Conservation (phyloP, 2,797 vertebrate species). For the Pangasius djambal region DNA sequence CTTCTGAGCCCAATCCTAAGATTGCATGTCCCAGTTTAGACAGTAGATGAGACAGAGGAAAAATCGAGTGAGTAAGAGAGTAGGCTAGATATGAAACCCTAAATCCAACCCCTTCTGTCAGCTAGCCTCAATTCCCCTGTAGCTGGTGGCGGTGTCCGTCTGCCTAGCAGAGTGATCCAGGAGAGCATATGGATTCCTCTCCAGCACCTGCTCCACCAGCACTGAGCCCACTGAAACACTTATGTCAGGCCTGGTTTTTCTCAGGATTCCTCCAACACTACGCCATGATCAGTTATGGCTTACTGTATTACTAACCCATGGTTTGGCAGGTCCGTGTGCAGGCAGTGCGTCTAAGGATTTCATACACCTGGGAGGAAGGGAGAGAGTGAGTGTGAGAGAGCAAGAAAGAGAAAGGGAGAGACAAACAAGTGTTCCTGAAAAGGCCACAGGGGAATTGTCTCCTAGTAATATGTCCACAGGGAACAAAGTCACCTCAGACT, state of each 20-base stretch:
- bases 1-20: slow-evolving; percentile 48
- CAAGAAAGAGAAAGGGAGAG: slow-evolving; percentile 39
- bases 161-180: slow-evolving; percentile 68
- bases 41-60: slow-evolving; percentile 14
- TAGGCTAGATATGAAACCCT: slow-evolving; percentile 31
- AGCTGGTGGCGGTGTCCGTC: slow-evolving; percentile 64
- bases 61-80: slow-evolving; percentile 18
- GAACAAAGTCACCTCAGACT: slow-evolving; percentile 29
- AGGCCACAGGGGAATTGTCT: slow-evolving; percentile 43
- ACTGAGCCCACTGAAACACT: slow-evolving; percentile 23
- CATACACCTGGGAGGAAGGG: slow-evolving; percentile 81
- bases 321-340: slow-evolving; percentile 82
- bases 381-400: slow-evolving; percentile 32
- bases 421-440: slow-evolving; percentile 55
- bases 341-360: slow-evolving; percentile 92
- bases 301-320: slow-evolving; percentile 59
- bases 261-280: slow-evolving; percentile 51
- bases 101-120: slow-evolving; percentile 52
- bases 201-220: slow-evolving; percentile 26
- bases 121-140: slow-evolving; percentile 52
- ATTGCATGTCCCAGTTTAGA: slow-evolving; percentile 53
- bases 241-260: slow-evolving; percentile 36
- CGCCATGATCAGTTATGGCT: slow-evolving; percentile 34
- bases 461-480: slow-evolving; percentile 51
- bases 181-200: slow-evolving; percentile 67